phyloP scores from a whole-genome alignment of 2,113 vertebrate genomes.

The Ariopsis seemanni region DNA sequence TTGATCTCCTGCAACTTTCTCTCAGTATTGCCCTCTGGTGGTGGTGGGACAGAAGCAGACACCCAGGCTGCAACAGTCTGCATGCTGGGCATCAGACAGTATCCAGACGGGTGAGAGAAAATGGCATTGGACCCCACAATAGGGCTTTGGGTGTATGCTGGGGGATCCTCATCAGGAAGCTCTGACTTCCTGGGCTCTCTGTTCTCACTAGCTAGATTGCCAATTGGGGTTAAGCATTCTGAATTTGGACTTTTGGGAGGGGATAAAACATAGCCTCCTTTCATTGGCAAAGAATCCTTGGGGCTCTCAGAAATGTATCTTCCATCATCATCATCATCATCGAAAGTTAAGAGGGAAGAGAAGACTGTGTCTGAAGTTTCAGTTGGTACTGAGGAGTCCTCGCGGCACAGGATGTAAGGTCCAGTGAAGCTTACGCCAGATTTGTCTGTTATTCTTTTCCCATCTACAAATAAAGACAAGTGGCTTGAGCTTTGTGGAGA shows the following conservation, averaged over 20 bases:
- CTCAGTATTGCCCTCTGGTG: conserved; percentile 2
- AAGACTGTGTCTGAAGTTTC: not conserved
- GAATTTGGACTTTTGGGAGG: not conserved
- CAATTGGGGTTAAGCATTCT: not conserved
- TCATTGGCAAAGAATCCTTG: not conserved
- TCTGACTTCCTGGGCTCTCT: not conserved
- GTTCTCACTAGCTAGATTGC: not conserved
- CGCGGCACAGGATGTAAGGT: conserved; percentile 47
- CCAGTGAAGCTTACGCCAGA: conserved; percentile 47
- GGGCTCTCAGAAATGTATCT: not conserved
- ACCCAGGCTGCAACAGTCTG: conserved; percentile 4
- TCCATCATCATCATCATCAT: conserved; percentile 1
- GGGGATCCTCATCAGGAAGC: conserved; percentile 17
- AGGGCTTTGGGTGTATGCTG: conserved; percentile 32
- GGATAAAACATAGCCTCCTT: conserved; percentile 36
- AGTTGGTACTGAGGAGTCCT: conserved; percentile 18
- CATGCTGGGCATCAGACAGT: conserved; percentile 49
- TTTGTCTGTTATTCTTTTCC: conserved; percentile 19
- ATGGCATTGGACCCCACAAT: not conserved
- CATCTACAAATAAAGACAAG: not conserved
- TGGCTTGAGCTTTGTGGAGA: not conserved
- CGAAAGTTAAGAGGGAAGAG: not conserved
- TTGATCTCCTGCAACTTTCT: not conserved
- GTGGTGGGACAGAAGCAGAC: not conserved
- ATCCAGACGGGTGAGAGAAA: conserved; percentile 43